phyloP scores from a whole-genome alignment of 2,888 invertebrate genomes.

The Ichneumon xanthorius region DNA sequence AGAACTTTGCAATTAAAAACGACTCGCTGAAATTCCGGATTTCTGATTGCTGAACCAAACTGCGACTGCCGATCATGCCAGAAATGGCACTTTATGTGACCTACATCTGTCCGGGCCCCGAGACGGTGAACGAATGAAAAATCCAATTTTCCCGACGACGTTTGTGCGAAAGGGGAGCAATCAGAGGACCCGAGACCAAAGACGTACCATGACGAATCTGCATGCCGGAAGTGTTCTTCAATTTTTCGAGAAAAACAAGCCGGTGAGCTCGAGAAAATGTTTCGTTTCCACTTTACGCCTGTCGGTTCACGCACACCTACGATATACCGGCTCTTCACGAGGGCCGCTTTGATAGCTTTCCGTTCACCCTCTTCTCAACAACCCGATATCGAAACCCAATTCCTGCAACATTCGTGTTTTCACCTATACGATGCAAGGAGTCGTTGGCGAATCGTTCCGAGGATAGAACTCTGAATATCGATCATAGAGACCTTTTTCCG shows the following conservation, averaged over 20 bases:
- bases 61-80: constrained; percentile 11
- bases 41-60: constrained; percentile 14
- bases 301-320: constrained; percentile 19
- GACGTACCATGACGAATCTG: constrained; percentile 20
- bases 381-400: not conserved
- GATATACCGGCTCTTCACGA: not conserved
- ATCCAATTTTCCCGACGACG: constrained; percentile 42
- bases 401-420: not conserved
- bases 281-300: constrained; percentile 25
- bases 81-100: constrained; percentile 38
- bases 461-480: not conserved
- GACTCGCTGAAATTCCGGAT: not conserved
- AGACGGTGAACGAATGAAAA: constrained; percentile 20
- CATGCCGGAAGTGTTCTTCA: constrained; percentile 14
- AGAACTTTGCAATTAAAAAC: not conserved
- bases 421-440: not conserved
- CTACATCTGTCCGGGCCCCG: constrained; percentile 19
- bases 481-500: not conserved
- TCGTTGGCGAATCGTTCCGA: not conserved
- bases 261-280: constrained; percentile 5
- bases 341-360: not conserved
- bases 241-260: not conserved
- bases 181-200: constrained; percentile 10
- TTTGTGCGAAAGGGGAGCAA: constrained; percentile 29
- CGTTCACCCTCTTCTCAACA: not conserved